Evolutionary conservation across 2,888 invertebrate genomes (phyloP), one percentile per base, ranked within the genome.

Genomic region (Chalcis sispes): DNA sequence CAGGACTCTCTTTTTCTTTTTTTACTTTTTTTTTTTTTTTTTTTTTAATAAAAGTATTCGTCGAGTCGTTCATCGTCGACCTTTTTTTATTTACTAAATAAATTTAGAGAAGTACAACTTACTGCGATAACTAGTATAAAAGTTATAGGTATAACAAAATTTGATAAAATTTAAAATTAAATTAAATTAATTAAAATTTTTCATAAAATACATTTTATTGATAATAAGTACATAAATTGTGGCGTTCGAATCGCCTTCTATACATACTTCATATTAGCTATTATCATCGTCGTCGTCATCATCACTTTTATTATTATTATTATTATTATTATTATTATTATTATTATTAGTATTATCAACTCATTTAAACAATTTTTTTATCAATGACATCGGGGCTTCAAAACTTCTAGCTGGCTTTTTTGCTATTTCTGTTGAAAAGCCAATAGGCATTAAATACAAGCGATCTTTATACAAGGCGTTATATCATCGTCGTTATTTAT

Each of bases 221-320:
- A 46, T 67, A 74, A 74, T 67, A 74, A 74, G 69, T 69, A 74
- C 61, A 59, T 66, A 15, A 25, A 52, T 52, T 59, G 59, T 10
- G 42, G 65, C 23, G 50, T 66, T 73, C 29, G 48, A 69, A 74
- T 52, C 69, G 69, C 67, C 62, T 56, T 54, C 50, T 69, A 62
- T 62, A 56, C 67, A 67, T 54, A 56, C n/a, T 54, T 52, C 36
- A 32, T 29, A 13, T 18, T 62, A 29, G 29, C 46, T 40, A 7
- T 25, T n/a, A n/a, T n/a, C n/a, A n/a, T n/a, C n/a, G n/a, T n/a
- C n/a, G n/a, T n/a, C n/a, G n/a, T n/a, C n/a, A n/a, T n/a, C n/a
- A n/a, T n/a, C n/a, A n/a, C n/a, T n/a, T n/a, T 18, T 15, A 50
- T 50, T 50, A 52, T 52, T 54, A 20, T 56, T 40, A 69, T 56